Evolutionary conservation across 2,113 vertebrate genomes (phyloP).

Genomic region (Turdus rufiventris): DNA sequence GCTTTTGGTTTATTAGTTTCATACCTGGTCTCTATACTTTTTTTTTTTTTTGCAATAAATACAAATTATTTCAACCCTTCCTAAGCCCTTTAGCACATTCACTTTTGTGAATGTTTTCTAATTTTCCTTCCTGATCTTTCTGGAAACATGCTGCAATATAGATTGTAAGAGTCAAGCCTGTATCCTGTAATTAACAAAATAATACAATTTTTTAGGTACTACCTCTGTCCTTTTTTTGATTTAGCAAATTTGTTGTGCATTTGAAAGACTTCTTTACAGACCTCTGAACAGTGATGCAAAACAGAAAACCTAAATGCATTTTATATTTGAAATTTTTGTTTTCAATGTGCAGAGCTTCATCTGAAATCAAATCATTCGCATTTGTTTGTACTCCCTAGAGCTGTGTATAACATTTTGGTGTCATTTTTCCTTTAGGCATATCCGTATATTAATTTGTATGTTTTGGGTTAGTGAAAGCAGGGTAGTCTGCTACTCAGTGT

Average conservation of each 20-base stretch:
- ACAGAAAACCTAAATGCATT: neutral
- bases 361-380: neutral
- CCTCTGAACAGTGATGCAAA: neutral
- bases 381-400: neutral
- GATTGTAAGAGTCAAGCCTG: neutral
- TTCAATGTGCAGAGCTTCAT: neutral
- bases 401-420: neutral
- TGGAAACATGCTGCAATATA: neutral
- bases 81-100: neutral
- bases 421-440: neutral
- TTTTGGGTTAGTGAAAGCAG: neutral
- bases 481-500: neutral
- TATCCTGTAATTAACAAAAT: neutral
- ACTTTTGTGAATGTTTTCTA: neutral
- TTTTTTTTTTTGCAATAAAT: neutral
- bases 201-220: neutral
- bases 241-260: neutral
- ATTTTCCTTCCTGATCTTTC: neutral
- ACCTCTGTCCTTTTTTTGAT: neutral
- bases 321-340: neutral
- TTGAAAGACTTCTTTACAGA: neutral
- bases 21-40: neutral
- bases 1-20: neutral
- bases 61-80: neutral
- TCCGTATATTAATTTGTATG: neutral